A percentile compares a stretch with the other conserved stretches of the same genome.
phyloP scores from a whole-genome alignment of 2,888 invertebrate genomes.

The Nipponacmea schrenckii region DNA sequence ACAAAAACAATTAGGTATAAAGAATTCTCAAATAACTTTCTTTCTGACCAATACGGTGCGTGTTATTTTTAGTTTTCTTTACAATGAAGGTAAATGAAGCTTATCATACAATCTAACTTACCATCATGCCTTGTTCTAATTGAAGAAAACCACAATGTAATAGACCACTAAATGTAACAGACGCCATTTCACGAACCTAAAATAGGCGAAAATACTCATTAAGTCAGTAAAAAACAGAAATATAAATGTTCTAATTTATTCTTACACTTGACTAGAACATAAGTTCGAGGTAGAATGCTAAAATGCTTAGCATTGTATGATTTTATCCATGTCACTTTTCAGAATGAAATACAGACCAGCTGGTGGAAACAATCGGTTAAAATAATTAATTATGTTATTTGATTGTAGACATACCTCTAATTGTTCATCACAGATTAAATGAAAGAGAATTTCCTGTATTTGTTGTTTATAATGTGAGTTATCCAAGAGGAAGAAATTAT shows the following conservation, averaged over 20 bases:
- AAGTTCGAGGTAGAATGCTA: too few relatives aligned
- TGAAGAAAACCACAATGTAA: slow-evolving; percentile 82
- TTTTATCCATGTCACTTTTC: not conserved
- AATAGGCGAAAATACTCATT: slow-evolving; percentile 28
- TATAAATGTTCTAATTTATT: too few relatives aligned
- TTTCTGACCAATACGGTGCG: not conserved
- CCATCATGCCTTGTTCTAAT: slow-evolving; percentile 71
- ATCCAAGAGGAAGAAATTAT: slow-evolving; percentile 70
- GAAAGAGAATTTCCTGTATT: slow-evolving; percentile 72
- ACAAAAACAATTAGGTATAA: too few relatives aligned
- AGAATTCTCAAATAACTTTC: too few relatives aligned
- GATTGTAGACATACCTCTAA: slow-evolving; percentile 52
- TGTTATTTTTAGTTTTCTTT: not conserved
- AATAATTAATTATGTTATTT: too few relatives aligned
- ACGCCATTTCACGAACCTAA: slow-evolving; percentile 82
- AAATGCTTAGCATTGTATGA: too few relatives aligned
- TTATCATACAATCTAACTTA: slow-evolving; percentile 61
- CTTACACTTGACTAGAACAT: too few relatives aligned
- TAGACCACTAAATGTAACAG: slow-evolving; percentile 84
- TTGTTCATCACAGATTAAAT: slow-evolving; percentile 65
- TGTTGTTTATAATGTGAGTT: slow-evolving; percentile 42
- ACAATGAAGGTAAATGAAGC: not conserved
- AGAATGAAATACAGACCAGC: not conserved
- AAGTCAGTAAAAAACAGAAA: slow-evolving; percentile 2
- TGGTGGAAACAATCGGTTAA: not conserved